Evolutionary conservation across 2,113 vertebrate species (phyloP).

Genomic region (Numenius arquata): DNA sequence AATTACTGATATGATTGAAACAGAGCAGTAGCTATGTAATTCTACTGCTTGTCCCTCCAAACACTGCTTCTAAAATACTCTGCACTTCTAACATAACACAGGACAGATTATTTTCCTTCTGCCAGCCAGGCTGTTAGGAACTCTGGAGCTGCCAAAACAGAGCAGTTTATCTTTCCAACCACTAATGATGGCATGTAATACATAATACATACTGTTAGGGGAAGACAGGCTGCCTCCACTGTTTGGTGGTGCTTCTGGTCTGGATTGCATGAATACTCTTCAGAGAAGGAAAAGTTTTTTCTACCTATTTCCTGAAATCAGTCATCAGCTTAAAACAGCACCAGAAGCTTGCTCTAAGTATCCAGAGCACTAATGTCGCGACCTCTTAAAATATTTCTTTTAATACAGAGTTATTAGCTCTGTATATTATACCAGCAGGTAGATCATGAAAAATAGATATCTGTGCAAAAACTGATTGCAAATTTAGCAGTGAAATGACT

Average conservation of each 20-base stretch:
- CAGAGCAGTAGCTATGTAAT: slow-evolving; percentile 38
- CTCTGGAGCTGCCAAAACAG: neutral
- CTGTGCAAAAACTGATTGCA: neutral
- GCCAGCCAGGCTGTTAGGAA: neutral
- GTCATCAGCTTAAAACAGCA: neutral
- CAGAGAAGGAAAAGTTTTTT: neutral
- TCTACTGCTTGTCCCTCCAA: slow-evolving; percentile 30
- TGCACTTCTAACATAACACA: neutral
- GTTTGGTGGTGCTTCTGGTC: neutral
- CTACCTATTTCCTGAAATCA: neutral
- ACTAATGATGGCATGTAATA: neutral
- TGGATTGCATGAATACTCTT: neutral
- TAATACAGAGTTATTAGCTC: neutral
- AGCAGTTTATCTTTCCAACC: neutral
- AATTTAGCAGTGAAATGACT: neutral
- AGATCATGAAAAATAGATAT: neutral
- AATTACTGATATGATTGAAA: slow-evolving; percentile 53
- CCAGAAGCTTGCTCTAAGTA: neutral
- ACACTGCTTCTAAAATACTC: neutral
- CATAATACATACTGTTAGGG: neutral
- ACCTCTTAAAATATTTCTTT: neutral
- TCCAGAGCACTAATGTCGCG: neutral
- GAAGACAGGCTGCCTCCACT: neutral
- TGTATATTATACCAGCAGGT: too few species aligned
- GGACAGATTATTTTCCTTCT: neutral